These are phyloP conservation scores for Tetrao urogallus DNA, from an alignment of 2,113 vertebrate genomes.

Conservation along the genomic window DNA sequence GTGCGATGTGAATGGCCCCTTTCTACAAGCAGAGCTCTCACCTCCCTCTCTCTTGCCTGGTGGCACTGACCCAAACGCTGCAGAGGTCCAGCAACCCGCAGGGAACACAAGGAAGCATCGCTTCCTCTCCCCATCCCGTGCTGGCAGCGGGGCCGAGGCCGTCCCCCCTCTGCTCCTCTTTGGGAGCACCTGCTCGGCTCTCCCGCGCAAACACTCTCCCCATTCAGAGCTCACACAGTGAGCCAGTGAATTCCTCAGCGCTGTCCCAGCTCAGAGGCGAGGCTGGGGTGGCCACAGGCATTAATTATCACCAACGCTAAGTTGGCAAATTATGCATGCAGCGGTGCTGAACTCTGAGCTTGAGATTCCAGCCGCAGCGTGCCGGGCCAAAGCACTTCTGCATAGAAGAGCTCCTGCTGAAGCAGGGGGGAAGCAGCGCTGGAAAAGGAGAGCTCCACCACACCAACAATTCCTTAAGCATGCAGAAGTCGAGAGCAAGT, in stretches of 20 bases:
- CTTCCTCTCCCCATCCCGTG: not conserved
- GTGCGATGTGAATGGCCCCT: not conserved
- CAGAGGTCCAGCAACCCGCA: not conserved
- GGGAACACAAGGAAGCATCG: accelerated
- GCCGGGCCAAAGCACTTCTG: not conserved
- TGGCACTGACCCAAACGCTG: accelerated
- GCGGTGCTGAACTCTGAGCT: not conserved
- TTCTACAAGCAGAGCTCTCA: not conserved
- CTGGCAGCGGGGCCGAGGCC: not conserved
- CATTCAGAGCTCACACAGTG: not conserved
- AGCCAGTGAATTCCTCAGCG: not conserved
- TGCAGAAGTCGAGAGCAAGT: not conserved
- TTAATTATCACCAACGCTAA: not conserved
- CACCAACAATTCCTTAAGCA: not conserved
- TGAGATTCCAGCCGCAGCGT: not conserved
- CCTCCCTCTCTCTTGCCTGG: not conserved
- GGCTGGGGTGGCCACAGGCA: not conserved
- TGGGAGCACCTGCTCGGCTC: not conserved
- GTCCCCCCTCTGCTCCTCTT: not conserved
- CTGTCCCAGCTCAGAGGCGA: not conserved
- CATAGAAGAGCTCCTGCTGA: not conserved
- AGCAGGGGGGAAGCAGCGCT: not conserved
- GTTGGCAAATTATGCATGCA: accelerated
- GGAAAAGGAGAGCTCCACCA: accelerated
- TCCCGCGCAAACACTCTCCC: not conserved